Percentiles rank a stretch among this genome's conserved stretches.
phyloP scores from a whole-genome alignment of 2,113 vertebrate species.

The Scolopax mira region DNA sequence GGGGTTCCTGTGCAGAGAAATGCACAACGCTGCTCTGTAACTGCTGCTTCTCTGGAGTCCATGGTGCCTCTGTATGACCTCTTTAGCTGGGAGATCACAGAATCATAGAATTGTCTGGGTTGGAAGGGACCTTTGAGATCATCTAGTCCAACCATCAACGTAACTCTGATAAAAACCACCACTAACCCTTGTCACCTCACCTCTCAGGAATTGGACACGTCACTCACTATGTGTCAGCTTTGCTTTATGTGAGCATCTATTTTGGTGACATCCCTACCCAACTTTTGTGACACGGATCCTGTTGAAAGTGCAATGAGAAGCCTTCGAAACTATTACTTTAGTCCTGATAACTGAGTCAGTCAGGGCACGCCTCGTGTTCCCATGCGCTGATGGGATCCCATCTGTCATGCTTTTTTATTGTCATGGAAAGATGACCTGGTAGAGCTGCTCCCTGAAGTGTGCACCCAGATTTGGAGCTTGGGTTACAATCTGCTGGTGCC shows the following conservation, averaged over 20 bases:
- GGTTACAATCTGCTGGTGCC: neutral
- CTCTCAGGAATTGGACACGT: neutral
- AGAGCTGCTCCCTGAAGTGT: neutral
- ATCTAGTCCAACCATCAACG: no score
- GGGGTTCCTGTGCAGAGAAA: neutral
- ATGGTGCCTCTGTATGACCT: neutral
- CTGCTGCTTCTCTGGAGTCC: neutral
- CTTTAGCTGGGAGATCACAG: neutral
- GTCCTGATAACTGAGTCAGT: neutral
- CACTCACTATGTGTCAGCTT: neutral
- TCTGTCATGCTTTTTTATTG: neutral
- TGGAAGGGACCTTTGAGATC: no score
- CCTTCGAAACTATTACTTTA: neutral
- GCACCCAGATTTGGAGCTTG: neutral
- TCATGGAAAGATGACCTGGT: neutral
- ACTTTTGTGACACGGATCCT: neutral
- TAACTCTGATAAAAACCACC: no score
- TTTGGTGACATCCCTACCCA: neutral
- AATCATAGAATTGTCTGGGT: no score
- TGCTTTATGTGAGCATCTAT: neutral
- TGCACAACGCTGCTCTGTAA: neutral
- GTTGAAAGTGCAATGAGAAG: neutral
- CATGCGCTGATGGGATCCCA: neutral
- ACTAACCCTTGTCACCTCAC: neutral
- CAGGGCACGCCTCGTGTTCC: neutral